A percentile compares a stretch with the other conserved stretches of the same genome.
phyloP scores from a whole-genome alignment of 2,113 vertebrate species.

The Equus przewalskii region DNA sequence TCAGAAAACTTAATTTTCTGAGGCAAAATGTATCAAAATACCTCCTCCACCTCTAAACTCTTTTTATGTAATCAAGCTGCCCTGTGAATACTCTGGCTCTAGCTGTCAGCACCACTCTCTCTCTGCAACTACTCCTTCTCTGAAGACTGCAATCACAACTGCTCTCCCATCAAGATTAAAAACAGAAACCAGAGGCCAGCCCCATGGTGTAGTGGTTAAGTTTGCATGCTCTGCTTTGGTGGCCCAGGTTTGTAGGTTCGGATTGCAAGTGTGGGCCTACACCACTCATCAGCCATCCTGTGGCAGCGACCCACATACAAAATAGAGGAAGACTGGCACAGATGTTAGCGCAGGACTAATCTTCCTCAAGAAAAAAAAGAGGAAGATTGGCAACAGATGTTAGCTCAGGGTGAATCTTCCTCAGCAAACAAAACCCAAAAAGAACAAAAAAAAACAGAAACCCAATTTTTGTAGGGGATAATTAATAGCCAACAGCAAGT shows the following conservation, averaged over 20 bases:
- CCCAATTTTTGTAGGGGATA: constrained; percentile 82
- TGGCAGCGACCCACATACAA: too few relatives aligned
- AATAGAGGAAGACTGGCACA: too few relatives aligned
- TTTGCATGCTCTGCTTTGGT: too few relatives aligned
- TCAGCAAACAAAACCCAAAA: too few relatives aligned
- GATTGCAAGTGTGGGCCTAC: too few relatives aligned
- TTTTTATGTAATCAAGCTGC: constrained; percentile 72
- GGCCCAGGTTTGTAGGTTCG: too few relatives aligned
- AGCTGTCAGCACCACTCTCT: constrained; percentile 52
- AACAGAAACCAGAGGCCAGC: constrained; percentile 42
- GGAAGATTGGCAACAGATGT: too few relatives aligned
- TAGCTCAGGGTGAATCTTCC: too few relatives aligned
- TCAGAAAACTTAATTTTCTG: constrained; percentile 76
- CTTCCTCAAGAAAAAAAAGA: too few relatives aligned
- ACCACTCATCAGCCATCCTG: too few relatives aligned
- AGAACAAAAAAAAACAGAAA: constrained; percentile 68
- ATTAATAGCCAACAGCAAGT: constrained; percentile 84
- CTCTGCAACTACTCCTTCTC: constrained; percentile 75
- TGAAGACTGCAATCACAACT: constrained; percentile 78
- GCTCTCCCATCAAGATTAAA: constrained; percentile 78
- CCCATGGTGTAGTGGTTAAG: too few relatives aligned
- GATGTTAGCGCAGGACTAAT: too few relatives aligned
- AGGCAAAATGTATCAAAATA: constrained; percentile 73
- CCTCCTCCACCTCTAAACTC: constrained; percentile 51
- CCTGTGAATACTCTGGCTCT: constrained; percentile 79